These are phyloP conservation scores for Sorex fumeus DNA, from an alignment of 2,113 vertebrate species.

Conservation along the genomic window DNA sequence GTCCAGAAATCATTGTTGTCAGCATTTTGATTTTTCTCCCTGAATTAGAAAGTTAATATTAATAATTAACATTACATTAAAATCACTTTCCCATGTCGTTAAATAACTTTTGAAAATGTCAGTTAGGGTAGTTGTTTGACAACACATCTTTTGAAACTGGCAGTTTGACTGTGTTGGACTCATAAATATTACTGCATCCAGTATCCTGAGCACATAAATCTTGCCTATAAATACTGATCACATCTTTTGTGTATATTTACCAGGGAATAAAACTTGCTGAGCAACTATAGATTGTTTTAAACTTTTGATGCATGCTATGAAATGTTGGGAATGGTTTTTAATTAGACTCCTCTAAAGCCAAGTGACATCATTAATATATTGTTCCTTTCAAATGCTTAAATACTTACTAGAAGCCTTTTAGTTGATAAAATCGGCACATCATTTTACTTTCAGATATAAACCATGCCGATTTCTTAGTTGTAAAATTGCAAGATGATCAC, in stretches of 20 bases:
- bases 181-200: constrained; percentile 28
- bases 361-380: constrained; percentile 22
- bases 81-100: not conserved
- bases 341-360: not conserved
- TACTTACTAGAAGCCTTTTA: not conserved
- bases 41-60: not conserved
- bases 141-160: constrained; percentile 31
- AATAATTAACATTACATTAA: not conserved
- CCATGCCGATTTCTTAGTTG: not conserved
- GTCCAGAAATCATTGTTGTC: not conserved
- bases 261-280: constrained; percentile 32
- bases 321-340: not conserved
- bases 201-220: constrained; percentile 27
- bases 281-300: constrained; percentile 8
- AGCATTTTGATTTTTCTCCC: not conserved
- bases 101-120: constrained; percentile 41
- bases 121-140: constrained; percentile 21
- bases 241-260: not conserved
- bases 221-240: constrained; percentile 62
- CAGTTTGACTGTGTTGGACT: constrained; percentile 42
- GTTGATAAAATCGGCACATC: not conserved
- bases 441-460: not conserved
- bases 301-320: constrained; percentile 16
- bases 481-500: not conserved
- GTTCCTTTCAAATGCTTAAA: constrained; percentile 36